Evolutionary conservation across 2,797 vertebrate genomes (phyloP), one percentile per base, ranked within the genome.

Genomic region (Rousettus madagascariensis): DNA sequence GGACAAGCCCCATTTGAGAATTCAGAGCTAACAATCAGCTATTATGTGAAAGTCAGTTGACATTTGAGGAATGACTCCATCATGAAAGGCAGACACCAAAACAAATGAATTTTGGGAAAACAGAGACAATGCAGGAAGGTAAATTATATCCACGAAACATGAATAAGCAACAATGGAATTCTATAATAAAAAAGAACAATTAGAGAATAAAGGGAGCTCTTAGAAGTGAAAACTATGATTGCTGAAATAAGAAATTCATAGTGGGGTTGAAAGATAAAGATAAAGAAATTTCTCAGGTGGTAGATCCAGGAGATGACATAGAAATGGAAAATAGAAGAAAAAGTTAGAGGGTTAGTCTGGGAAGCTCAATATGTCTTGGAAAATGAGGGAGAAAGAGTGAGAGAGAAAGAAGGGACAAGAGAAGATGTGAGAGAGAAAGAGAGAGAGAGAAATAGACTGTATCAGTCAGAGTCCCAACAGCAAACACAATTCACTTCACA

Each of bases 181-280:
- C 41, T 92, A 46, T 46, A 30, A 79, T 63, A 43, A 89, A 78
- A 83, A 33, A n/a, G 10, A 78, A 46, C 90, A 28, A 91, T 79
- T 6, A 80, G 10, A 72, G 41, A 84, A 90, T 77, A 87, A 95
- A 77, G 0, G 51, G 66, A 84, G 12, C 15, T 80, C 66, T 92
- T 85, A 8, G 49, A 90, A 92, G 90, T 90, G 38, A 92, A 95
- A 91, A 79, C 80, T 61, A 85, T 20, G 53, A 82, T 80, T 74
- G 65, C 65, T 93, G 84, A 95, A 87, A 68, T 68, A 90, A 71
- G 86, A 91, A 88, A 94, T 90, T 86, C 38, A 57, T 57, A 90
- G 38, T 87, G n/a, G 11, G 12, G n/a, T 63, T 90, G 38, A 55
- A 83, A 95, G 59, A 90, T 75, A 49, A 93, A 94, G 49, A 77